Base-by-base conservation (phyloP, 2,888 invertebrate genomes). In the Boloria euphrosyne region DNA sequence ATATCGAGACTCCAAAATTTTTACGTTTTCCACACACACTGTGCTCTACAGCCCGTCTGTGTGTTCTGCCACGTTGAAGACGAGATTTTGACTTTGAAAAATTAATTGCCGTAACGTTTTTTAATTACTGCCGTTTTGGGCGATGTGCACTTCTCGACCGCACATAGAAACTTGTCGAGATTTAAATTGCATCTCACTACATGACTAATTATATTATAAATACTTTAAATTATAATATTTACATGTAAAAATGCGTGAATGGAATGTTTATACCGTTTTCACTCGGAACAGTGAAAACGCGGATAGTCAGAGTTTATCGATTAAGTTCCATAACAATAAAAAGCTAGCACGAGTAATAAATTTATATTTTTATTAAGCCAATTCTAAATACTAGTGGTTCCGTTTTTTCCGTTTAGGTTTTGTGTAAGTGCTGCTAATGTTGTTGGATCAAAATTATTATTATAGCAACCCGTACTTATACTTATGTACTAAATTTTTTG, bases 21-120 rank as follows among this genome's bases (percentile, higher is more conserved):
- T 54, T 10, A 63, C 57, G 65, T 55, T 59, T 71, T 74, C 70
- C 71, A 76, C 18, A 38, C 65, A 60, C 61, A n/a, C 17, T 38
- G 22, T 53, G 27, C 22, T 38, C 6, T 27, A 5, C 4, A 27
- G 10, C 22, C 3, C 22, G 22, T 38, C 31, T 38, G 31, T 38
- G 31, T 49, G 64, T 31, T 18, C 22, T 50, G 52, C 38, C 46
- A 61, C 46, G 58, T 59, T 58, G 61, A 44, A 18, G 55, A 67
- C 46, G 63, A 66, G 63, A 78, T 85, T 86, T 87, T 89, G 87
- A 86, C 88, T 90, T 89, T 88, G 88, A 86, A 79, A 80, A 90
- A 84, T 90, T 92, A 91, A 91, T 91, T 90, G 83, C 83, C 91
- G 90, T 86, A 83, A 90, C 90, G 80, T 82, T 83, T 74, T n/a